Base-by-base conservation (phyloP, 2,888 invertebrate species). In the Morpho achilles region DNA sequence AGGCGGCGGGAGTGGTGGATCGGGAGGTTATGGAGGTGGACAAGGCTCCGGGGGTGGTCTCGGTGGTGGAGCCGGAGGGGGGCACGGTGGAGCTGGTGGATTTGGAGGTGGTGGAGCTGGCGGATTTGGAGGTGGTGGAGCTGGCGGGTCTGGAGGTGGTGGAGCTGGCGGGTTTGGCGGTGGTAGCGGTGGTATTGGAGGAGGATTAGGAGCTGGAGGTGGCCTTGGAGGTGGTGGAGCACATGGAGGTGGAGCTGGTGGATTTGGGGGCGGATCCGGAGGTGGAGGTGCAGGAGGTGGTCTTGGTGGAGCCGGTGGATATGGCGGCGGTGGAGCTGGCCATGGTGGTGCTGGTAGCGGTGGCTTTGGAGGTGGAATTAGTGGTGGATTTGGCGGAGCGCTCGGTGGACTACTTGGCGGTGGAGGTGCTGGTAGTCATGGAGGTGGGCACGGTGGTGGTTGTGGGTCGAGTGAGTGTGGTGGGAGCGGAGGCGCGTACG, bases 341-440 rank as follows among this genome's bases (percentile, higher is more conserved):
- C 43, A 51, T 53, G 65, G 61, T 10, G 63, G 65, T 16, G 53
- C 50, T 32, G 53, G 61, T 1, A 62, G 58, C 8, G 43, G 43
- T 9, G 43, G 43, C 8, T 43, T n/a, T 10, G 63, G 61, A 39
- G 50, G 57, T n/a, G 61, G 65, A 23, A 32, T 40, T 0, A 45
- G 61, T 42, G 59, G 53, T 8, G 59, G 64, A 7, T 57, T 74
- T 62, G 68, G 53, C 7, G 53, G 56, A 7, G 65, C 62, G 9
- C 61, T 46, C 23, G 44, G 53, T 6, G 53, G 56, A 40, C 39
- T 10, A 41, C 45, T 45, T 7, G 53, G 56, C 5, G 52, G 43
- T 10, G 60, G 63, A 22, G 58, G 58, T 7, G 22, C 52, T 7
- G 64, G 84, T 8, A 82, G 84, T 8, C 84, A 83, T 2, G 82